Conservation (phyloP, 1,140 invertebrate species). For the Planococcus citri region DNA sequence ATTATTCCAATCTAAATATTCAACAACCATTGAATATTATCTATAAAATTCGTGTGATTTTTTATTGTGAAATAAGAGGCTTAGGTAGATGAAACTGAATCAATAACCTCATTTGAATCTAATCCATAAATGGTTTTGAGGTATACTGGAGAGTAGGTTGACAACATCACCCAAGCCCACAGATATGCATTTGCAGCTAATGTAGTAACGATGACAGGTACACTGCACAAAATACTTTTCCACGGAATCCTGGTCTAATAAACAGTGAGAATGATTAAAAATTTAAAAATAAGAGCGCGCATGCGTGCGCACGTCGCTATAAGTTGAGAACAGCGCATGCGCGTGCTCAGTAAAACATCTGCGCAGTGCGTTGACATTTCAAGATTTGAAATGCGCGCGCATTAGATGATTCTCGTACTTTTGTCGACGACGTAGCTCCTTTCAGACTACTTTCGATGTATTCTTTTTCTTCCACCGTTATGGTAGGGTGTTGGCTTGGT, state of each 20-base stretch:
- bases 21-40: no score
- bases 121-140: neutral
- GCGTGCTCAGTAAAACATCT: no score
- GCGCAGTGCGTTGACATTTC: no score
- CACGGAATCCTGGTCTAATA: neutral
- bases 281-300: no score
- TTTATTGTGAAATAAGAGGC: no score
- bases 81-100: no score
- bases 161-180: neutral
- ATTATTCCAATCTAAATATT: no score
- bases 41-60: no score
- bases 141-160: neutral
- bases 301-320: no score
- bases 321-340: no score
- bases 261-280: no score
- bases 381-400: neutral
- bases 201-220: neutral
- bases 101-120: neutral
- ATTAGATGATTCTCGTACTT: neutral
- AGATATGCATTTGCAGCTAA: neutral
- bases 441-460: constrained; percentile 35
- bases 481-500: constrained; percentile 64
- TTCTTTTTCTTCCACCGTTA: constrained; percentile 49
- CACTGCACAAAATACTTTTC: neutral
- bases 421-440: neutral